Evolutionary conservation across 2,797 vertebrate genomes (phyloP).

Genomic region (Paratrypauchen microcephalus): DNA sequence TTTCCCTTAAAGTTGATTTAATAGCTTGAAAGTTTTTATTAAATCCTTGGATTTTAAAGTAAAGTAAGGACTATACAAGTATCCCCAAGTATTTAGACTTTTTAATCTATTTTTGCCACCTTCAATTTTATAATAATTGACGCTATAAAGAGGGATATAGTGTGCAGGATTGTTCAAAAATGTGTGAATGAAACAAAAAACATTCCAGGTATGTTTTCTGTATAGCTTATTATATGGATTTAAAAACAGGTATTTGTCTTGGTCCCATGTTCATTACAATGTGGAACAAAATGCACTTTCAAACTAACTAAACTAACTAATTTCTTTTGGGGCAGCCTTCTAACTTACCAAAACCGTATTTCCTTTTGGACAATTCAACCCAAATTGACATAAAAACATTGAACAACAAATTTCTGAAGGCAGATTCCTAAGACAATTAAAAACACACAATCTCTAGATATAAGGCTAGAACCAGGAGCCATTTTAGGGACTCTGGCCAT

Average conservation of each 20-base stretch:
- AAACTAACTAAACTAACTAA: not conserved
- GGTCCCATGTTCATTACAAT: not conserved
- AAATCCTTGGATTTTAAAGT: not conserved
- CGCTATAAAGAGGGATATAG: too few species aligned
- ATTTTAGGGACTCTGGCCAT: slow-evolving; percentile 58
- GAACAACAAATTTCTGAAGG: slow-evolving; percentile 50
- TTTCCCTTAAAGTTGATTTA: not conserved
- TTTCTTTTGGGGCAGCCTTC: not conserved
- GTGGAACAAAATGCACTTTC: not conserved
- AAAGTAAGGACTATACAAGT: too few species aligned
- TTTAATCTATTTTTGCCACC: too few species aligned
- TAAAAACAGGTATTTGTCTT: not conserved
- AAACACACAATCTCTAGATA: slow-evolving; percentile 44
- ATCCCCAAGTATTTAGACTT: too few species aligned
- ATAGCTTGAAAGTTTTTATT: not conserved
- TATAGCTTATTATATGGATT: too few species aligned
- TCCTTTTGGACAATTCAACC: slow-evolving; percentile 52
- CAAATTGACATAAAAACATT: slow-evolving; percentile 47
- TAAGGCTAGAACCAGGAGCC: slow-evolving; percentile 67
- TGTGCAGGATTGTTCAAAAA: not conserved
- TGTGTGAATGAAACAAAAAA: not conserved
- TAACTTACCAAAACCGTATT: not conserved
- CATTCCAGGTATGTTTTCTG: not conserved
- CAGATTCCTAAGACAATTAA: slow-evolving; percentile 56
- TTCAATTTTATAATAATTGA: too few species aligned